phyloP scores from a whole-genome alignment of 2,888 invertebrate genomes.

The Parnassius mnemosyne region DNA sequence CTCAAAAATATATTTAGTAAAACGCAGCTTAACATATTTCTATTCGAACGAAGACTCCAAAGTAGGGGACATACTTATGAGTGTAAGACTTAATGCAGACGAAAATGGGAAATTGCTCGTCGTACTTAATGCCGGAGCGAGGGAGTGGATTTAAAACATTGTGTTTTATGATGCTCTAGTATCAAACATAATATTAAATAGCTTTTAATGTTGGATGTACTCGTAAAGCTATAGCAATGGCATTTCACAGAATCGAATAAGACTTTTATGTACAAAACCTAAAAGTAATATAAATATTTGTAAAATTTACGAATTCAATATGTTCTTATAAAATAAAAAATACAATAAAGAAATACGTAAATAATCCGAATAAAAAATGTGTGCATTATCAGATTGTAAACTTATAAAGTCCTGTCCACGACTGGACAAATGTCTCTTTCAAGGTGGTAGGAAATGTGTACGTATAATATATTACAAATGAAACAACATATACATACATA shows the following conservation, averaged over 20 bases:
- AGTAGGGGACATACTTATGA: slow-evolving; percentile 44
- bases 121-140: slow-evolving; percentile 50
- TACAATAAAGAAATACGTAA: too few species aligned
- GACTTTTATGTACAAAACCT: too few species aligned
- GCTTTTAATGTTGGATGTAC: slow-evolving; percentile 6
- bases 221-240: not conserved
- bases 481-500: too few species aligned
- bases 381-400: too few species aligned
- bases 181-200: slow-evolving; percentile 32
- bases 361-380: too few species aligned
- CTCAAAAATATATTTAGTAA: not conserved
- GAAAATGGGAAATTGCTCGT: slow-evolving; percentile 62
- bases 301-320: too few species aligned
- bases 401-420: too few species aligned
- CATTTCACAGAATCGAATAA: not conserved
- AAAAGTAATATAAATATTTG: too few species aligned
- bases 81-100: slow-evolving; percentile 50
- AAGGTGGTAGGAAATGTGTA: too few species aligned
- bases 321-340: too few species aligned
- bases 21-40: not conserved
- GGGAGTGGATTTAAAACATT: slow-evolving; percentile 58
- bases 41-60: slow-evolving; percentile 19
- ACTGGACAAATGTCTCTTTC: too few species aligned
- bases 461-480: too few species aligned
- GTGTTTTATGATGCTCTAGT: slow-evolving; percentile 45